Evolutionary conservation across 2,888 invertebrate genomes (phyloP), one percentile per base, ranked within the genome.

Genomic region (Clistopyga incitator): DNA sequence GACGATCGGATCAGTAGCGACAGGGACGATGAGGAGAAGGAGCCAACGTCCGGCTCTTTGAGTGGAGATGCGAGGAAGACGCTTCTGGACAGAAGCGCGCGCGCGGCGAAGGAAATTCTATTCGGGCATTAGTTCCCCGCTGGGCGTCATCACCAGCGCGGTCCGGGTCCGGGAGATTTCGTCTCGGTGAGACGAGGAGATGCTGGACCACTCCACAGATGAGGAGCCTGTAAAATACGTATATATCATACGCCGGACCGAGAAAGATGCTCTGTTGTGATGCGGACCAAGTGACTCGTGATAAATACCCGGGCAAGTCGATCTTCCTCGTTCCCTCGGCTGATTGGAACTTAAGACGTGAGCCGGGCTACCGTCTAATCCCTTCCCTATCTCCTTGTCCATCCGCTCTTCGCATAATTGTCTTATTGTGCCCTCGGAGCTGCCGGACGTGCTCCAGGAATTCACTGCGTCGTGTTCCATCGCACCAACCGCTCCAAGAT

Each of bases 401-500:
- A 90, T 91, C 90, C 89, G 83, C 87, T 86, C 80, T 84, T 65
- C 72, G 70, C 88, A 87, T 91, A 88, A 92, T 92, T 91, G 90
- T 91, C 90, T 91, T 88, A 91, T 92, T 92, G 92, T 92, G 85
- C 87, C 78, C 77, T 59, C 20, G 42, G 6, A 59, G 64, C 42
- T 59, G 70, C 54, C 76, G 70, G 64, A 76, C 81, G 70, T 67
- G 20, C 65, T 34, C 4, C 23, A 38, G 70, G 13, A 74, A 23
- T 38, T 38, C 4, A 54, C 52, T 45, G 25, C n/a, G 13, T 25
- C 20, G 47, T n/a, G n/a, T 34, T 68, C 29, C 56, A 25, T 56
- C 56, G 15, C 10, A n/a, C 4, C 13, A n/a, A 15, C 20, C 6
- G 15, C 68, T 50, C 68, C 77, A 42, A 64, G 77, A 77, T 77